A percentile compares a stretch with the other conserved stretches of the same genome.
Conservation (phyloP, 2,888 invertebrate species). For the Drosophila nr. medialis region DNA sequence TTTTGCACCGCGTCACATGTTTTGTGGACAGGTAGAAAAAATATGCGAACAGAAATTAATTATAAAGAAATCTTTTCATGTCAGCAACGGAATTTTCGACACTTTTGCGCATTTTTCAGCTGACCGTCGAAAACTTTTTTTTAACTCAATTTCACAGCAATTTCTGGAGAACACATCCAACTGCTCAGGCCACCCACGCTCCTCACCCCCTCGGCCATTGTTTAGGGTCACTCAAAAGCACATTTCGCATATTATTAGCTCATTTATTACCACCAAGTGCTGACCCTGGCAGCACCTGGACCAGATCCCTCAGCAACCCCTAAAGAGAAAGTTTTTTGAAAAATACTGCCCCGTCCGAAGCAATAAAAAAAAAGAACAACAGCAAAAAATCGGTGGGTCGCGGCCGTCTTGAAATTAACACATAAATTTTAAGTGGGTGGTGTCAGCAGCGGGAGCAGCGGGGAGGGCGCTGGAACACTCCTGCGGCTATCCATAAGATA, state of each 20-base stretch:
- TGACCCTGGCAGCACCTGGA: slow-evolving; percentile 72
- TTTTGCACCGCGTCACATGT: slow-evolving; percentile 71
- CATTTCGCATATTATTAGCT: slow-evolving; percentile 83
- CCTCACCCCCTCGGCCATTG: slow-evolving; percentile 35
- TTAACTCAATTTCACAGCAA: slow-evolving; percentile 69
- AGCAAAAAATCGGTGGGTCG: slow-evolving; percentile 55
- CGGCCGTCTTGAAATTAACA: slow-evolving; percentile 83
- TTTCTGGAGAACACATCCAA: slow-evolving; percentile 27
- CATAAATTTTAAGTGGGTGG: slow-evolving; percentile 82
- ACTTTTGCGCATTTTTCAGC: slow-evolving; percentile 75
- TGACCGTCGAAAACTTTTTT: slow-evolving; percentile 40
- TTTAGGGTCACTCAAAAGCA: slow-evolving; percentile 81
- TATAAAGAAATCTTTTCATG: slow-evolving; percentile 80
- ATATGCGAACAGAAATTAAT: slow-evolving; percentile 62
- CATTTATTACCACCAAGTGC: slow-evolving; percentile 81
- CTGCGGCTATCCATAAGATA: slow-evolving; percentile 60
- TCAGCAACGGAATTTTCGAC: slow-evolving; percentile 77
- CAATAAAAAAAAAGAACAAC: slow-evolving; percentile 61
- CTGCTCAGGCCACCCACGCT: not conserved
- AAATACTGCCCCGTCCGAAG: slow-evolving; percentile 54
- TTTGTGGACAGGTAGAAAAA: slow-evolving; percentile 38
- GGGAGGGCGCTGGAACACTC: slow-evolving; percentile 9
- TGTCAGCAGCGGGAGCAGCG: slow-evolving; percentile 45
- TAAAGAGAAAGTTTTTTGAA: slow-evolving; percentile 58
- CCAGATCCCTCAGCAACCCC: slow-evolving; percentile 24